Evolutionary conservation across 1,140 invertebrate species (phyloP).

Genomic region (Caenorhabditis latens): DNA sequence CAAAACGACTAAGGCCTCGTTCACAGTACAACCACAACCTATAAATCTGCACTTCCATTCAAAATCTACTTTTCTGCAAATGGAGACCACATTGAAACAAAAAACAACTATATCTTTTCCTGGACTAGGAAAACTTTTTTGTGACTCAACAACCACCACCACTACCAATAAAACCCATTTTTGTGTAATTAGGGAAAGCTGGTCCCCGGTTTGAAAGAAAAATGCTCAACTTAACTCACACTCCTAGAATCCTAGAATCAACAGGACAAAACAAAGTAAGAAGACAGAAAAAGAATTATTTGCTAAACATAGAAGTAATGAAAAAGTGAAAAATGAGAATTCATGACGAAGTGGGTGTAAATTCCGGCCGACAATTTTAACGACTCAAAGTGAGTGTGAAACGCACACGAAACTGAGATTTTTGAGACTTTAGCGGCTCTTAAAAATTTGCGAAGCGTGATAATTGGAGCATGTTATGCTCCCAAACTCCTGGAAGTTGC

Average conservation of each 20-base stretch:
- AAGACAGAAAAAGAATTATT: neutral
- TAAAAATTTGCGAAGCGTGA: constrained; percentile 53
- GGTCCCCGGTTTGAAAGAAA: constrained; percentile 12
- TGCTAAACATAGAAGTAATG: neutral
- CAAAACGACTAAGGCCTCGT: no score
- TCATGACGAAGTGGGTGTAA: no score
- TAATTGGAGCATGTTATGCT: constrained; percentile 52
- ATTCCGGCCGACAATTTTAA: neutral
- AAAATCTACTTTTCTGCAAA: neutral
- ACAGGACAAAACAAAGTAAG: neutral
- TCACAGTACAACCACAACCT: no score
- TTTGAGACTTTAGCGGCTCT: constrained; percentile 29
- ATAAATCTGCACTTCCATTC: no score
- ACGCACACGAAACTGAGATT: constrained; percentile 23
- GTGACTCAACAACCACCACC: constrained; percentile 5
- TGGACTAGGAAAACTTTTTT: constrained; percentile 7
- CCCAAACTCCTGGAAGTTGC: constrained; percentile 30
- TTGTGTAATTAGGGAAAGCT: constrained; percentile 48
- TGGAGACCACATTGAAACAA: neutral
- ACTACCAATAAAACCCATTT: constrained; percentile 34
- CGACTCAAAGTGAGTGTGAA: neutral
- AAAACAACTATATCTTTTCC: neutral
- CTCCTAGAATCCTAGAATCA: neutral
- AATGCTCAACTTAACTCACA: neutral
- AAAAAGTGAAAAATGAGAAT: no score